Evolutionary conservation across 1,140 invertebrate genomes (phyloP).

Genomic region (Thaumatotibia leucotreta): DNA sequence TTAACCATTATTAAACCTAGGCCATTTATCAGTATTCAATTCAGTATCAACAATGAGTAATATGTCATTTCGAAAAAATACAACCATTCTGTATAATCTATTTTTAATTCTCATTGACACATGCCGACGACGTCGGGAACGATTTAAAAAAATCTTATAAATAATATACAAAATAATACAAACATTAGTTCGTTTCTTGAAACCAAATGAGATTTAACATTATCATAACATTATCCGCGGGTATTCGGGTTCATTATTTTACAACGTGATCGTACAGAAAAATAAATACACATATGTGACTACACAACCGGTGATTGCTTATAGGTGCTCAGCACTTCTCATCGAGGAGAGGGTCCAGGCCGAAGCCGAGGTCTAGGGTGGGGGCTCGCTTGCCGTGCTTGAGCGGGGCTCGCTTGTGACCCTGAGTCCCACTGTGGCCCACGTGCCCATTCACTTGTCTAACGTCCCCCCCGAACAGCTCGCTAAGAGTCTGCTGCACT

Average conservation of each 20-base stretch:
- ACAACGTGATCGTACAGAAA: slow-evolving; percentile 61
- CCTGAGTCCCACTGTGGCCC: slow-evolving; percentile 17
- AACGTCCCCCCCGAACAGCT: slow-evolving; percentile 44
- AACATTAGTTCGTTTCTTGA: slow-evolving; percentile 61
- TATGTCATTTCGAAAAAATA: slow-evolving; percentile 67
- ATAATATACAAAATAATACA: slow-evolving; percentile 78
- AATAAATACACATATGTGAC: slow-evolving; percentile 73
- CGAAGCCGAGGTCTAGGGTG: slow-evolving; percentile 61
- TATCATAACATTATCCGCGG: slow-evolving; percentile 51
- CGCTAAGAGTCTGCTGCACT: slow-evolving; percentile 52
- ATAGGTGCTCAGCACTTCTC: slow-evolving; percentile 67
- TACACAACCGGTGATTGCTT: slow-evolving; percentile 67
- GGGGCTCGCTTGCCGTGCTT: slow-evolving; percentile 47
- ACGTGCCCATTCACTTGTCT: slow-evolving; percentile 56
- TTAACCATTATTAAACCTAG: slow-evolving; percentile 67
- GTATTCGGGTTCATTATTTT: slow-evolving; percentile 56
- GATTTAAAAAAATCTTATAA: slow-evolving; percentile 72
- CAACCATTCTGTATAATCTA: slow-evolving; percentile 69
- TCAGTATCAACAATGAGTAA: slow-evolving; percentile 67
- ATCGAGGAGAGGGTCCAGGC: slow-evolving; percentile 67
- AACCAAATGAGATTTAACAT: slow-evolving; percentile 60
- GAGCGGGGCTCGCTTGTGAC: slow-evolving; percentile 29
- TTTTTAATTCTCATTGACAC: slow-evolving; percentile 56
- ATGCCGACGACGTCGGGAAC: slow-evolving; percentile 43
- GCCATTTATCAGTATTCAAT: slow-evolving; percentile 68